Evolutionary conservation across 2,113 vertebrate species (phyloP), one percentile per base, ranked within the genome.

Genomic region (Ciconia stormi): DNA sequence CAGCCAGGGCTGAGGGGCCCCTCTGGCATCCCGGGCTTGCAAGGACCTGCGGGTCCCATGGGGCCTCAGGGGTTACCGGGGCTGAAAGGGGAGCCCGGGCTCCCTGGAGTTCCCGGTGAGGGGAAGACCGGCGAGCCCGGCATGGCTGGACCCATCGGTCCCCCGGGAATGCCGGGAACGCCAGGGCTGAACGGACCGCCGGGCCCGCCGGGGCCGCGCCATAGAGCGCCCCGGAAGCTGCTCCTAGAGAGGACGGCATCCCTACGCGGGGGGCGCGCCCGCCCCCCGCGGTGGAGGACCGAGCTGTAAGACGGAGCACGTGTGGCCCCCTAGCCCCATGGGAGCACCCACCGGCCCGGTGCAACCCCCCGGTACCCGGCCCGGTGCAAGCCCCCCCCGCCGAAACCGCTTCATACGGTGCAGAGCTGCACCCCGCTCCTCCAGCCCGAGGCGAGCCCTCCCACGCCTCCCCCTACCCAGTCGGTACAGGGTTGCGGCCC

Each of bases 51-150:
- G 6, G 99, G 99, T 18, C 99, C 99, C n/a, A 99, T 99, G 93
- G 99, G 99, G 56, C 99, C 99, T 12, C 99, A 99, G 82, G 99
- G 99, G 55, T 94, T 98, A 70, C 99, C 99, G 7, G 99, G 99
- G 36, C 84, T 98, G 23, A 99, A 99, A 90, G 99, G 99, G 18
- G 99, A 99, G 42, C 92, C 98, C 0, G 99, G 99, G 58, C 96
- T 98, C 58, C 98, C 99, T 3, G 99, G 99, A 16, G 46, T 96
- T 87, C 99, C 98, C 1, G 99, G 99, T 5, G 97, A 99, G 53
- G 99, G 99, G 38, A 99, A 98, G 86, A 87, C 96, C 0, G 99
- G 99, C 0, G 98, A 99, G 16, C 99, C 98, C 4, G 99, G 99
- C 55, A 22, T 97, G 78, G 95, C 98, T 4, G 99, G 99, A 89